Base-by-base conservation (phyloP, 2,797 vertebrate species). In the Rachycentron canadum region DNA sequence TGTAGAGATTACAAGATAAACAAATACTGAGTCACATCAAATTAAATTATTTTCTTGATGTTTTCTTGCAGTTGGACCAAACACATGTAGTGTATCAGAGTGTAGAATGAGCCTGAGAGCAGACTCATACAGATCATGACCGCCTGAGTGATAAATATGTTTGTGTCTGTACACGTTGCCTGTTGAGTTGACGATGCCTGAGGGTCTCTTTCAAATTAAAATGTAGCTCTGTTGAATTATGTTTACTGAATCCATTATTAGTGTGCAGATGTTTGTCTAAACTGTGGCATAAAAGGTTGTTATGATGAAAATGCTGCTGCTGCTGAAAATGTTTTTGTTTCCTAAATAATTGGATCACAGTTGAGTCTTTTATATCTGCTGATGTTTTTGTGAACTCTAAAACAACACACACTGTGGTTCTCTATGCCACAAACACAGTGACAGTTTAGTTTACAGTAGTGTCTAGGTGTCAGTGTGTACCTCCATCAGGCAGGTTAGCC, bases 401-500 rank as follows among this genome's bases (percentile, higher is more conserved):
- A 21, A n/a, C 14, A 32, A 61, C 16, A 7, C 16, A 14, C 12
- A 34, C 16, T 16, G 16, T 36, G 10, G 57, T 49, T 32, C n/a
- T 19, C 16, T 3, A 34, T 12, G 12, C 10, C 26, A 38, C 19
- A 17, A 9, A 49, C 23, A n/a, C 21, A 21, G 19, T 28, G 36
- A n/a, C n/a, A n/a, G n/a, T n/a, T n/a, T n/a, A n/a, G n/a, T n/a
- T n/a, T n/a, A n/a, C n/a, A 16, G 8, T 7, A 28, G 13, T 62
- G 45, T 28, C 3, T 8, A 21, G 52, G 36, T 63, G 8, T 30
- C 26, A 64, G 11, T n/a, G 55, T 25, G 32, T 92, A 99, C 98
- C 98, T 96, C 98, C 98, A 0, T 99, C 98, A 69, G 97, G 95
- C 86, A 99, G 96, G 89, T 99, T 99, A 85, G 98, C 97, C 97